Conservation (phyloP, 2,888 invertebrate species). For the Apamea monoglypha region DNA sequence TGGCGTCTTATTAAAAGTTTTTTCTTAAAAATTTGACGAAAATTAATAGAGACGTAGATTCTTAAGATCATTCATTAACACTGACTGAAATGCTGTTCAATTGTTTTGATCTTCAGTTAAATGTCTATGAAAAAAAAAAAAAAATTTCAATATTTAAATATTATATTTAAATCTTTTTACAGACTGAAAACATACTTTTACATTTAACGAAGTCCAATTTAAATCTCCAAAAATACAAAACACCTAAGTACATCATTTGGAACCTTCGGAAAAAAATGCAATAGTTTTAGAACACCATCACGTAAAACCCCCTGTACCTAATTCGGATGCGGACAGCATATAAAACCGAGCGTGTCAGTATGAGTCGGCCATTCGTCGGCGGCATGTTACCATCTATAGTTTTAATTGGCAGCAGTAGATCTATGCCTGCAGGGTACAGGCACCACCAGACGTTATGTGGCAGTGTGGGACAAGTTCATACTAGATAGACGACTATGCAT, state of each 20-base stretch:
- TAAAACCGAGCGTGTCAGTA: constrained; percentile 76
- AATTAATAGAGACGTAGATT: constrained; percentile 16
- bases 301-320: constrained; percentile 71
- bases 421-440: constrained; percentile 75
- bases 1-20: constrained; percentile 64
- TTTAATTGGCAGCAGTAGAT: constrained; percentile 88
- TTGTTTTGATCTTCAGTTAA: not conserved
- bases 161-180: not conserved
- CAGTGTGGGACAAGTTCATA: constrained; percentile 76
- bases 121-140: not conserved
- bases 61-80: constrained; percentile 19
- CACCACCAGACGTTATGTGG: constrained; percentile 73
- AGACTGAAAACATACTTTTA: not conserved
- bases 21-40: constrained; percentile 45
- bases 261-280: constrained; percentile 4
- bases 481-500: constrained; percentile 56
- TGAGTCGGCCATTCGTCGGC: constrained; percentile 79
- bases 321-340: constrained; percentile 71
- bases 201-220: not conserved
- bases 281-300: not conserved
- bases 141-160: not conserved
- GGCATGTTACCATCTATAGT: constrained; percentile 85
- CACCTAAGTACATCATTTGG: not conserved
- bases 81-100: not conserved
- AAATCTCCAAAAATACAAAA: not conserved